Evolutionary conservation across 1,140 invertebrate species (phyloP), one percentile per base, ranked within the genome.

Genomic region (Caenorhabditis brenneri): DNA sequence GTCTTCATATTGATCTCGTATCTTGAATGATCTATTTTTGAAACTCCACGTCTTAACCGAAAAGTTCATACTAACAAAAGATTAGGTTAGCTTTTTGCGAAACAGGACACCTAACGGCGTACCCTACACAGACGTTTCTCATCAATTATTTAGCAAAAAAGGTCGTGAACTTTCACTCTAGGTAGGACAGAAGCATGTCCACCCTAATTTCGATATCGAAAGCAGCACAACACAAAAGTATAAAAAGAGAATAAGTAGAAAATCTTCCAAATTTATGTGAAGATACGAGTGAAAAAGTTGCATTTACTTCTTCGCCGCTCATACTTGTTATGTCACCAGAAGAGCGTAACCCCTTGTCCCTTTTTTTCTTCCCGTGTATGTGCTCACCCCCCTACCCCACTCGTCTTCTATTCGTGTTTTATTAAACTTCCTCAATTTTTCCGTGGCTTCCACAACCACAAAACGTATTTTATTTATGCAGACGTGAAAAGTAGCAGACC

Each of bases 371-470:
- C 10, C 22, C 24, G 24, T 29, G 36, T 74, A 22, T 74, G 36
- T 12, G 19, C 36, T 16, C 22, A 15, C 12, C n/a, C 7, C 12
- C 36, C n/a, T 12, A 74, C 31, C 33, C 65, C 65, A 74, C 65
- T 74, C 65, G 65, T 39, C 65, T 39, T 74, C 65, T 46, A 74
- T 42, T 74, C 65, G 65, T 74, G 65, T 74, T 74, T 74, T 74
- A 74, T 74, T 74, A 74, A 74, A 74, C 65, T 74, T 74, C 65
- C 65, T 74, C 65, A 74, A 74, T 74, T 74, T 74, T 46, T 46
- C 65, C 12, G 36, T 74, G 65, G 65, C 65, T 74, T 74, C 65
- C 65, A 74, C 65, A 42, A 74, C 58, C 58, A 36, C 58, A 65
- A 65, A n/a, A n/a, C 65, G 65, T 74, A 74, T 12, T 74, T 74